Percentiles rank a stretch among this genome's conserved stretches.
Conservation (phyloP, 1,140 invertebrate genomes). For the Sycophila sp. region DNA sequence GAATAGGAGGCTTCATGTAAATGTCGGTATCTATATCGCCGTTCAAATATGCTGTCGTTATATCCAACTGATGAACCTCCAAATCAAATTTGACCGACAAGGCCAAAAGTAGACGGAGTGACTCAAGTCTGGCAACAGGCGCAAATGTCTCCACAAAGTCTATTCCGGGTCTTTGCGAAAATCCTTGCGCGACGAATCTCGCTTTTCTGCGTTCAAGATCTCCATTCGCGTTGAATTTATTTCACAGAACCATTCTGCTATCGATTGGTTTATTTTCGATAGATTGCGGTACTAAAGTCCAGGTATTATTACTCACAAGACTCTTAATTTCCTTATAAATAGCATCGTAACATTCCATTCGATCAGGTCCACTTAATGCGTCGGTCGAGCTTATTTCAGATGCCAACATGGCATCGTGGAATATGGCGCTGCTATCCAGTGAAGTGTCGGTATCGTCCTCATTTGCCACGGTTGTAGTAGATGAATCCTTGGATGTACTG, state of each 20-base stretch:
- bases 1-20: not conserved
- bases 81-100: not conserved
- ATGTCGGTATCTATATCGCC: not conserved
- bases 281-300: constrained; percentile 12
- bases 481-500: too few species aligned
- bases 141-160: constrained; percentile 42
- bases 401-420: too few species aligned
- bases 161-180: constrained; percentile 27
- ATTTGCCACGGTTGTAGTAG: too few species aligned
- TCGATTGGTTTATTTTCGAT: not conserved
- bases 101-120: not conserved
- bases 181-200: constrained; percentile 21
- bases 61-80: not conserved
- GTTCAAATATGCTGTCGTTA: not conserved
- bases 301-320: constrained; percentile 33
- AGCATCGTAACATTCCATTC: constrained; percentile 9
- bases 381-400: constrained; percentile 12
- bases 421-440: too few species aligned
- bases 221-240: constrained; percentile 34
- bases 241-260: constrained; percentile 25
- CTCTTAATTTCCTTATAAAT: constrained; percentile 12
- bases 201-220: constrained; percentile 26
- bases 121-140: constrained; percentile 25
- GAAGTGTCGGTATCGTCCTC: too few species aligned
- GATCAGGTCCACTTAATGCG: constrained; percentile 4